These are phyloP conservation scores for Eupithecia dodoneata DNA, from an alignment of 2,888 invertebrate genomes.

Conservation along the genomic window DNA sequence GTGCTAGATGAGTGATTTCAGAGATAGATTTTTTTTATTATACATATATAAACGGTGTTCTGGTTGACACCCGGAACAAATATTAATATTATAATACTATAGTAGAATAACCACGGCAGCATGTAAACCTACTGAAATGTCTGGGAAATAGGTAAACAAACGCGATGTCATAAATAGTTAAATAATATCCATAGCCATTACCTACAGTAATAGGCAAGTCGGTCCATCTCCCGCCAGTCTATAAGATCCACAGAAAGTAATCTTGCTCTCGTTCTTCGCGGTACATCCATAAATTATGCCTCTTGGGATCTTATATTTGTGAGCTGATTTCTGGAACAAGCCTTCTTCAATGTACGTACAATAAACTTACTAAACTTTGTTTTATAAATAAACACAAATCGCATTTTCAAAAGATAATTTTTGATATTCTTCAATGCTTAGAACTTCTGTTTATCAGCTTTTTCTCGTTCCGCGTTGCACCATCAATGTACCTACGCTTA, in stretches of 20 bases:
- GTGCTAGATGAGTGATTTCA: too few species aligned
- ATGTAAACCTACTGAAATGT: background rate
- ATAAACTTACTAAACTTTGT: background rate
- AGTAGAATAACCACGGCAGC: too few species aligned
- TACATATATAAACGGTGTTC: too few species aligned
- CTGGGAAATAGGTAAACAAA: background rate
- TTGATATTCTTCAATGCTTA: background rate
- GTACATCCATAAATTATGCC: conserved; percentile 35
- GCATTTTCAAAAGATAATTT: background rate
- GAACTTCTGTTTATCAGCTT: too few species aligned
- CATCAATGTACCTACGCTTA: background rate
- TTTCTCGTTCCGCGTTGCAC: background rate
- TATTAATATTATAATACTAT: too few species aligned
- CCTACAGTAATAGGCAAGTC: background rate
- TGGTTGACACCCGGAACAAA: too few species aligned
- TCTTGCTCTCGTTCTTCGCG: conserved; percentile 30
- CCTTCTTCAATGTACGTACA: background rate
- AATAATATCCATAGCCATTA: conserved; percentile 3
- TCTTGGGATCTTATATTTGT: conserved; percentile 17
- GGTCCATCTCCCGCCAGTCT: background rate
- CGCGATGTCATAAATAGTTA: background rate
- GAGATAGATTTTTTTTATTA: too few species aligned
- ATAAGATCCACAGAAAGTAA: conserved; percentile 1
- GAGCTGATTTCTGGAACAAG: conserved; percentile 3
- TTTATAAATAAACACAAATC: background rate